Evolutionary conservation across 1,140 invertebrate genomes (phyloP).

Genomic region (Drosophila sechellia): DNA sequence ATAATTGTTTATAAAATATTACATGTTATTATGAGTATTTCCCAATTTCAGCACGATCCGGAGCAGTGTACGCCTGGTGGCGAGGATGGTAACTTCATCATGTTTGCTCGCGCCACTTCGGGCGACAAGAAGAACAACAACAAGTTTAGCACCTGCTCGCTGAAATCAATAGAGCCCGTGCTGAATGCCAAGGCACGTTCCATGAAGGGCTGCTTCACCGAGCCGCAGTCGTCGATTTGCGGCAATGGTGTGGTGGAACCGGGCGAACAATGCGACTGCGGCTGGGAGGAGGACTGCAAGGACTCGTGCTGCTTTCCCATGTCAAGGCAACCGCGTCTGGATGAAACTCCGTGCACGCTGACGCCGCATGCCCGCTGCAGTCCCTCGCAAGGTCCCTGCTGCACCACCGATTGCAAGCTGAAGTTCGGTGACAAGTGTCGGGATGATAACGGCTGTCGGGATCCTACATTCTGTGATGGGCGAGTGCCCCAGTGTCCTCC

Average conservation of each 20-base stretch:
- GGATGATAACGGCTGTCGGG: constrained; percentile 96
- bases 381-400: constrained; percentile 94
- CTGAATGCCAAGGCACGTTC: constrained; percentile 96
- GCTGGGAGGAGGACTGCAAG: constrained; percentile 97
- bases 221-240: constrained; percentile 95
- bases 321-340: constrained; percentile 89
- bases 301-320: constrained; percentile 97
- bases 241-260: constrained; percentile 98
- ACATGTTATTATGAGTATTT: neutral
- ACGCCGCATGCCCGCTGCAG: constrained; percentile 87
- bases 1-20: neutral
- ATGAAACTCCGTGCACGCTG: constrained; percentile 93
- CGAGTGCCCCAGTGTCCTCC: constrained; percentile 93
- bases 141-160: constrained; percentile 95
- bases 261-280: constrained; percentile 99
- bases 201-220: constrained; percentile 95
- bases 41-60: constrained; percentile 94
- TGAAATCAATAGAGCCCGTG: constrained; percentile 97
- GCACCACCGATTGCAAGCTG: constrained; percentile 93
- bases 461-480: constrained; percentile 95
- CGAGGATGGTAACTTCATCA: constrained; percentile 98
- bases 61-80: constrained; percentile 95
- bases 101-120: constrained; percentile 98
- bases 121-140: constrained; percentile 98
- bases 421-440: constrained; percentile 95